These are phyloP conservation scores for Cinclus mexicanus DNA, from an alignment of 2,113 vertebrate species.

Conservation along the genomic window DNA sequence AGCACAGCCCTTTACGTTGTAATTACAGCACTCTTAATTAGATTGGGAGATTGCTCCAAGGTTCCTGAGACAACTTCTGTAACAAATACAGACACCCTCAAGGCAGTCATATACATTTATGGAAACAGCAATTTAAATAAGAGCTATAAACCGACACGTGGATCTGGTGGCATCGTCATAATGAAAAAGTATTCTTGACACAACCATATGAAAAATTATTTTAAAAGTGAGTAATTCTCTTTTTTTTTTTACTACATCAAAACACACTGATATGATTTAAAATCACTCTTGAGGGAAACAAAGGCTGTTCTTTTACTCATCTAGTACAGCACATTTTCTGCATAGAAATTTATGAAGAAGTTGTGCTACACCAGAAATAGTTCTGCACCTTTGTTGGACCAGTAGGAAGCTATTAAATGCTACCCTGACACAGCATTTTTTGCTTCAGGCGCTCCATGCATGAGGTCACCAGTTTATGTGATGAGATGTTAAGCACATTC, in stretches of 20 bases:
- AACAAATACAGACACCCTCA: slow-evolving; percentile 44
- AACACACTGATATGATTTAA: background rate
- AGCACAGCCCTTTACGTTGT: background rate
- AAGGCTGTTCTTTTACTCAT: background rate
- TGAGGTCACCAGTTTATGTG: background rate
- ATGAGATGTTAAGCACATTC: background rate
- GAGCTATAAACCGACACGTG: background rate
- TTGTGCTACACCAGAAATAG: background rate
- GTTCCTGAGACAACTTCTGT: slow-evolving; percentile 30
- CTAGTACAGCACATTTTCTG: background rate
- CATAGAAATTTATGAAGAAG: background rate
- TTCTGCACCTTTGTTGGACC: background rate
- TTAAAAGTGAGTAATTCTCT: background rate
- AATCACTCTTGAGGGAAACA: background rate
- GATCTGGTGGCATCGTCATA: background rate
- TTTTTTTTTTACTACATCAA: background rate
- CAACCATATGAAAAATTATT: background rate
- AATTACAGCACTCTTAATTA: slow-evolving; percentile 51
- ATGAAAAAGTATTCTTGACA: background rate
- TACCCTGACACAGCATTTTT: background rate
- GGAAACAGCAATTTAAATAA: slow-evolving; percentile 44
- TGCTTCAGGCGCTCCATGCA: background rate
- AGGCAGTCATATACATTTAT: slow-evolving; percentile 31
- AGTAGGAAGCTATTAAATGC: background rate
- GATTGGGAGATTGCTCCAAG: slow-evolving; percentile 7